phyloP scores from a whole-genome alignment of 2,888 invertebrate species.

The Tipula unca region DNA sequence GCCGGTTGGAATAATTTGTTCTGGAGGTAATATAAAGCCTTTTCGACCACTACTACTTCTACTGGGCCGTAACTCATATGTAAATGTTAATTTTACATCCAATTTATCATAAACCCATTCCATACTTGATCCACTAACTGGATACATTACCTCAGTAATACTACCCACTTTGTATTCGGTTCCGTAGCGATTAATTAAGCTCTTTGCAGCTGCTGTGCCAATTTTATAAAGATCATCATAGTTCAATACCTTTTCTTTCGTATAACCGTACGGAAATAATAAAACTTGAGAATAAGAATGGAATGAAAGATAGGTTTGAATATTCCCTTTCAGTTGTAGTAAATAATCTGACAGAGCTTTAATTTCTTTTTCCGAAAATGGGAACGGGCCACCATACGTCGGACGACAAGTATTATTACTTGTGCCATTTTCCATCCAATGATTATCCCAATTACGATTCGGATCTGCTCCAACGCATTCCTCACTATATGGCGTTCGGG shows the following conservation, averaged over 20 bases:
- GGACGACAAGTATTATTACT: slow-evolving; percentile 51
- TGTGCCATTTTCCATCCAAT: slow-evolving; percentile 54
- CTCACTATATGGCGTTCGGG: slow-evolving; percentile 43
- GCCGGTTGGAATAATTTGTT: slow-evolving; percentile 55
- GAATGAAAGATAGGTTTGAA: slow-evolving; percentile 58
- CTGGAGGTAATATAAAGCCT: slow-evolving; percentile 58
- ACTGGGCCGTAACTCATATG: slow-evolving; percentile 48
- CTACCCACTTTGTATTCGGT: slow-evolving; percentile 43
- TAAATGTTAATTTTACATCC: slow-evolving; percentile 50
- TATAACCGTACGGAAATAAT: slow-evolving; percentile 56
- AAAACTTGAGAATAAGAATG: slow-evolving; percentile 67
- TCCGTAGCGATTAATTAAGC: slow-evolving; percentile 36
- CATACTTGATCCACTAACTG: slow-evolving; percentile 50
- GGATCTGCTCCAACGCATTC: slow-evolving; percentile 59
- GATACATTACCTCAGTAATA: slow-evolving; percentile 44
- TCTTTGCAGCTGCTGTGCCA: slow-evolving; percentile 30
- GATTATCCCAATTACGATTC: slow-evolving; percentile 68
- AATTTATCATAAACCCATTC: slow-evolving; percentile 55
- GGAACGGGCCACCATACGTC: slow-evolving; percentile 53
- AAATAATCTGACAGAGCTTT: slow-evolving; percentile 48
- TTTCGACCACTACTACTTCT: slow-evolving; percentile 26
- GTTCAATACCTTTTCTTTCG: slow-evolving; percentile 44
- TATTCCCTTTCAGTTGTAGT: slow-evolving; percentile 41
- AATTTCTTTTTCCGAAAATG: slow-evolving; percentile 65
- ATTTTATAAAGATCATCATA: slow-evolving; percentile 44